Conservation (phyloP, 1,140 invertebrate genomes). For the Papilio helenus region DNA sequence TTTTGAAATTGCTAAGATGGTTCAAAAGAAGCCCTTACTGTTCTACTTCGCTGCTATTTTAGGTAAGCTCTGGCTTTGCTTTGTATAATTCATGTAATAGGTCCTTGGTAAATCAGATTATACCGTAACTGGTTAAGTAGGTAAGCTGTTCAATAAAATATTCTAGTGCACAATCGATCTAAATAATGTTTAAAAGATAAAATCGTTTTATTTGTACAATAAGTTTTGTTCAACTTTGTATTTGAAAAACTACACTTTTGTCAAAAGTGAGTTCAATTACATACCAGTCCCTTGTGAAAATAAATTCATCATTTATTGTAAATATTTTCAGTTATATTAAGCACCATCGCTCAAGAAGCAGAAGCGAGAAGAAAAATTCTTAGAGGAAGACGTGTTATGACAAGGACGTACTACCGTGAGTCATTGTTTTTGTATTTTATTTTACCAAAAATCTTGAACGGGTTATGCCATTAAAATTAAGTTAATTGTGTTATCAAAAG, state of each 20-base stretch:
- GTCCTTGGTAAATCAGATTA: background rate
- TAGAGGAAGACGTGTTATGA: constrained; percentile 88
- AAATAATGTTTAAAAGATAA: background rate
- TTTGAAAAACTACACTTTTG: background rate
- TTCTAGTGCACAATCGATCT: background rate
- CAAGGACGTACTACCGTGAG: constrained; percentile 90
- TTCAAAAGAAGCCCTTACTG: constrained; percentile 64
- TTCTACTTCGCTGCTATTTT: constrained; percentile 78
- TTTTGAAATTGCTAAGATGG: constrained; percentile 61
- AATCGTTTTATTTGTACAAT: background rate
- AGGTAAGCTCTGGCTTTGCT: constrained; percentile 55
- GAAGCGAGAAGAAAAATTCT: constrained; percentile 90
- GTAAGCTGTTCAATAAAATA: background rate
- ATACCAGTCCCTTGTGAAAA: background rate
- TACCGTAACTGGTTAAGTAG: background rate
- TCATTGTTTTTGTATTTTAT: constrained; percentile 46
- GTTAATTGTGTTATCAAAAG: background rate
- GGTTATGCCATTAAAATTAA: background rate
- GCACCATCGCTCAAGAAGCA: constrained; percentile 85
- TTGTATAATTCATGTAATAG: background rate
- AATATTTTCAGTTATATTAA: constrained; percentile 84
- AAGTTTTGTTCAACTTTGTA: background rate
- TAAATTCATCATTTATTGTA: background rate
- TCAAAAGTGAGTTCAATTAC: background rate
- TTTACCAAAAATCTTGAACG: background rate